Percentiles rank a stretch among this genome's conserved stretches.
phyloP scores from a whole-genome alignment of 2,113 vertebrate genomes.

The Anhinga rufa region DNA sequence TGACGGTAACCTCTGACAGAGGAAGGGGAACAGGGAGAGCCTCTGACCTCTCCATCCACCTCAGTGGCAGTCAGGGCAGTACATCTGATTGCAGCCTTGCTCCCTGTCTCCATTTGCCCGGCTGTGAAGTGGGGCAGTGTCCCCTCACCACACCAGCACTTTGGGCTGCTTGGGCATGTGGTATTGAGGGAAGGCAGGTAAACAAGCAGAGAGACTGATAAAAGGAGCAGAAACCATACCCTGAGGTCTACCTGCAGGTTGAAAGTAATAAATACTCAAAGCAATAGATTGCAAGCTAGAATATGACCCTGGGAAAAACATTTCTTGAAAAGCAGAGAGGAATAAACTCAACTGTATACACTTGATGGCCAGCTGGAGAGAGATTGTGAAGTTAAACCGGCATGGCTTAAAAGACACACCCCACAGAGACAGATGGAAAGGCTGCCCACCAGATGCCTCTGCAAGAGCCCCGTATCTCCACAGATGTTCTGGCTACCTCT shows the following conservation, averaged over 20 bases:
- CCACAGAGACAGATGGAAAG: neutral
- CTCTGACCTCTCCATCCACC: neutral
- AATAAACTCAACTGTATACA: neutral
- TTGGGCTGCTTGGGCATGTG: neutral
- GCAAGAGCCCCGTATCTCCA: neutral
- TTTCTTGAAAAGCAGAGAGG: neutral
- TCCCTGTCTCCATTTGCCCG: neutral
- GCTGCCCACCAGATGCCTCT: neutral
- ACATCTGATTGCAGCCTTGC: neutral
- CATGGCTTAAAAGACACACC: neutral
- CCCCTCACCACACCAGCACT: rapidly evolving
- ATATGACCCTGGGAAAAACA: neutral
- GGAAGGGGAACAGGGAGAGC: neutral
- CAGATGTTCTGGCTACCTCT: neutral
- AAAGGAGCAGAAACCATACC: neutral
- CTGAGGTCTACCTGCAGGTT: neutral
- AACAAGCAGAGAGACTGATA: neutral
- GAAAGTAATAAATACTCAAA: neutral
- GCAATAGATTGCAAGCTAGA: neutral
- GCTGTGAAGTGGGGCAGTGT: neutral
- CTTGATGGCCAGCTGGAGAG: neutral
- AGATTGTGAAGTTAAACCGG: neutral
- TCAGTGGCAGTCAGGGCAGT: neutral
- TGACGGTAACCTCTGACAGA: neutral
- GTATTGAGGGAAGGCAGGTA: neutral